phyloP scores from a whole-genome alignment of 2,888 invertebrate genomes.

The Platerodrilus igneus region DNA sequence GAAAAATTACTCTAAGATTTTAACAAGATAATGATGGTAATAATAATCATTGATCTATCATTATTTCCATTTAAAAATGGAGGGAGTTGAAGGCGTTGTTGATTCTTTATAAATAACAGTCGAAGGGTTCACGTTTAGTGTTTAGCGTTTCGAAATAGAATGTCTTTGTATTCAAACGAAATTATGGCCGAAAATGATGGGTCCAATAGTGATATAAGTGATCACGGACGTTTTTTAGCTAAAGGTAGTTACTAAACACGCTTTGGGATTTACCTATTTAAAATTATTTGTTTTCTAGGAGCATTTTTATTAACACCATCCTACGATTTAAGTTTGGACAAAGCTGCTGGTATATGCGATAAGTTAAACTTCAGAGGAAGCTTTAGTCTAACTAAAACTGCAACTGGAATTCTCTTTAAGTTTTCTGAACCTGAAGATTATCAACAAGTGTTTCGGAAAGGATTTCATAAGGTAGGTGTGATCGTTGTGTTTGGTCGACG shows the following conservation, averaged over 20 bases:
- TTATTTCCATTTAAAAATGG: too few relatives aligned
- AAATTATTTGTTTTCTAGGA: slow-evolving; percentile 47
- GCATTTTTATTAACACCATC: slow-evolving; percentile 83
- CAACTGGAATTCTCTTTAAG: slow-evolving; percentile 83
- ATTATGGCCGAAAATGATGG: slow-evolving; percentile 66
- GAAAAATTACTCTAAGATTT: slow-evolving; percentile 19
- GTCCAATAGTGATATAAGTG: slow-evolving; percentile 69
- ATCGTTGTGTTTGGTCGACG: too few relatives aligned
- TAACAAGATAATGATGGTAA: slow-evolving; percentile 23
- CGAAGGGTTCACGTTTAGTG: slow-evolving; percentile 17
- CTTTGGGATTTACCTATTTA: too few relatives aligned
- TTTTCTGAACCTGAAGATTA: slow-evolving; percentile 84
- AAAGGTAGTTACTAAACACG: slow-evolving; percentile 56
- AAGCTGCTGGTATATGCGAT: slow-evolving; percentile 80
- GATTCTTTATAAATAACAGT: slow-evolving; percentile 22
- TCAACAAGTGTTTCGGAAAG: slow-evolving; percentile 80
- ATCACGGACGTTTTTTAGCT: slow-evolving; percentile 67
- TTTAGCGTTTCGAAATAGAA: slow-evolving; percentile 21
- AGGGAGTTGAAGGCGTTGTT: slow-evolving; percentile 21
- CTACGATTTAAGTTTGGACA: slow-evolving; percentile 80
- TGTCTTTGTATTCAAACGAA: slow-evolving; percentile 39
- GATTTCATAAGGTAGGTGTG: slow-evolving; percentile 63
- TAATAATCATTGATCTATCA: slow-evolving; percentile 18
- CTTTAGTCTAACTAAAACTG: slow-evolving; percentile 82
- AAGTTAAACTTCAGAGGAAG: slow-evolving; percentile 85